Base-by-base conservation (phyloP, 2,797 vertebrate species). In the Characodon lateralis region DNA sequence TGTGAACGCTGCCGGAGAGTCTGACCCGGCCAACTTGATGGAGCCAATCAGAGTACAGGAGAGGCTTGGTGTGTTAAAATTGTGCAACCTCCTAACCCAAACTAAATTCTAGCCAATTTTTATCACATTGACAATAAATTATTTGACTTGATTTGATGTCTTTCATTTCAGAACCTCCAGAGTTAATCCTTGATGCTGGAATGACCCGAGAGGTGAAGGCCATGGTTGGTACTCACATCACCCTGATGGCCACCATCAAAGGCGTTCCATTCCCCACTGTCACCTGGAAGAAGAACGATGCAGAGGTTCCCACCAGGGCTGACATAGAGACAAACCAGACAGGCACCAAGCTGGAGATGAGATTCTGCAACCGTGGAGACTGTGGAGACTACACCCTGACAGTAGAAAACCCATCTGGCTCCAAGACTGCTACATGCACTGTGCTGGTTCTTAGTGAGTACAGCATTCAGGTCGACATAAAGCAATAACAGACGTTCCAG, bases 131-230 rank as follows among this genome's bases (percentile, higher is more conserved):
- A 10, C 5, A 63, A n/a, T 26, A 39, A 1, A 12, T 56, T 6
- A n/a, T 50, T 50, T 43, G 35, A 43, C 55, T 72, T 20, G n/a
- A 74, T 5, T 43, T 39, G 31, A 16, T 41, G 12, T 63, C 5
- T 72, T 8, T 65, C 2, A n/a, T 76, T 16, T 12, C 90, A 99
- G 98, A 99, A 92, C 95, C 98, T 71, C 98, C 98, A 90, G 98
- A 99, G 53, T 89, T 99, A 89, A 96, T 97, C 78, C 91, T 99
- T 86, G 98, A 99, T 90, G 96, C 97, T 48, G 97, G 95, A 73
- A 99, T 99, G 98, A 96, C 97, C 86, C 94, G 98, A 78, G 97
- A 98, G 91, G 92, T 99, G 56, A 96, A 97, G 72, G 96, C 98
- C 85, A 96, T 95, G 95, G 97, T 96, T 68, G 97, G 98, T 85